Evolutionary conservation across 1,140 invertebrate species (phyloP), one percentile per base, ranked within the genome.

Genomic region (Pogonognathellus flavescens): DNA sequence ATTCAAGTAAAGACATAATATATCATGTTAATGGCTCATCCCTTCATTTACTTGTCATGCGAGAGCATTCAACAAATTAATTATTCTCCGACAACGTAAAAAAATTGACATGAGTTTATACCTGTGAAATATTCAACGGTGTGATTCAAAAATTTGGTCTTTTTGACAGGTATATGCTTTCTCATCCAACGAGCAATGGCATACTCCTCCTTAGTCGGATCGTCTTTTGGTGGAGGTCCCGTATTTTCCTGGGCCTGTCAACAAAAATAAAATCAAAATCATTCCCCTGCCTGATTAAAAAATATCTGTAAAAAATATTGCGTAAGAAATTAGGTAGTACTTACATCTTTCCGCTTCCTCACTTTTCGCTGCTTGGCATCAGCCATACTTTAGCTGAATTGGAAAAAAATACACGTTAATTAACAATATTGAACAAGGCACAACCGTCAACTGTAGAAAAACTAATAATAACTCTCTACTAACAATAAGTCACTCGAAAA

Each of bases 121-220:
- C 97, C 97, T 88, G 96, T 97, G 89, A 99, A 99, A 92, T 99
- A 98, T 91, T 98, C 95, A 0, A 99, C 98, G 92, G 97, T 95
- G 91, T 99, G 97, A 89, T 96, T 87, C n/a, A 87, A 59, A 66
- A 87, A 87, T 70, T 87, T 87, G 1, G 87, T 87, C 55, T 87
- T 87, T 57, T 87, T 87, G 20, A 83, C 80, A 49, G 82, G 55
- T 59, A 87, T 60, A 85, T 87, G 84, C 16, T 86, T 86, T 59
- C 87, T 49, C 82, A 87, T 87, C 87, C 87, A 87, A 70, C 87
- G 60, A 18, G 87, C 87, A 82, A 87, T 83, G 41, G 70, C 50
- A 31, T 86, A 84, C 55, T 87, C 87, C 62, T 86, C 84, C 50
- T 87, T 87, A 1, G 84, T 82, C 25, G 87, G 76, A 8, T 83